These are phyloP conservation scores for Megathymus violae DNA, from an alignment of 1,140 invertebrate species.

Conservation along the genomic window DNA sequence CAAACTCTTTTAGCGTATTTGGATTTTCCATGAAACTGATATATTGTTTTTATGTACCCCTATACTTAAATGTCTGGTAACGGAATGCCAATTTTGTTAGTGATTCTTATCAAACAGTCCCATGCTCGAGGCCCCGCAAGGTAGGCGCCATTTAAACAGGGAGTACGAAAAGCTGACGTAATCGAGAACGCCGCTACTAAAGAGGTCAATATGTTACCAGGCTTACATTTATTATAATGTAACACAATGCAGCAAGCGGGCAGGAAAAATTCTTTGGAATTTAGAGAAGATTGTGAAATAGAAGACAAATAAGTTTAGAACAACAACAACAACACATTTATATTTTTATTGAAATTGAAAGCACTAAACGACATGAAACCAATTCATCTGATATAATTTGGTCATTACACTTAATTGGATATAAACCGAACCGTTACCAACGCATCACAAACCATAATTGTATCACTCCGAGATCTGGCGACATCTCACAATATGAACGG, in stretches of 20 bases:
- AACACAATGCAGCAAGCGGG: slow-evolving; percentile 11
- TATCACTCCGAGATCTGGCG: too few relatives aligned
- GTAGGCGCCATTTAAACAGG: slow-evolving; percentile 17
- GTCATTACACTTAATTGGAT: too few relatives aligned
- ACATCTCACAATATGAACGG: too few relatives aligned
- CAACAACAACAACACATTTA: too few relatives aligned
- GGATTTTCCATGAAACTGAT: too few relatives aligned
- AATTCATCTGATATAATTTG: too few relatives aligned
- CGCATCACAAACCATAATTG: too few relatives aligned
- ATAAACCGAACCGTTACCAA: too few relatives aligned
- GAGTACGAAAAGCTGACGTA: slow-evolving; percentile 33
- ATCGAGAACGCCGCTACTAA: slow-evolving; percentile 22
- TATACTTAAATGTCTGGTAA: not conserved
- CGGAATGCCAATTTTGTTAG: slow-evolving; percentile 30
- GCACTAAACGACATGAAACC: too few relatives aligned
- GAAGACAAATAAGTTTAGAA: too few relatives aligned
- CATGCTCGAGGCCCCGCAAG: slow-evolving; percentile 32
- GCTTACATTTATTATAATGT: slow-evolving; percentile 6
- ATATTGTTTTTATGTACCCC: not conserved
- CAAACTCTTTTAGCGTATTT: too few relatives aligned
- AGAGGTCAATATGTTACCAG: slow-evolving; percentile 35
- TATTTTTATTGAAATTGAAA: too few relatives aligned
- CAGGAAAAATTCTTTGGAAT: slow-evolving; percentile 18
- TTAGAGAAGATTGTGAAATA: not conserved
- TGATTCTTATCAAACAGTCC: slow-evolving; percentile 29